Conservation (phyloP, 2,113 vertebrate species). For the Trochalopteron elliotii region DNA sequence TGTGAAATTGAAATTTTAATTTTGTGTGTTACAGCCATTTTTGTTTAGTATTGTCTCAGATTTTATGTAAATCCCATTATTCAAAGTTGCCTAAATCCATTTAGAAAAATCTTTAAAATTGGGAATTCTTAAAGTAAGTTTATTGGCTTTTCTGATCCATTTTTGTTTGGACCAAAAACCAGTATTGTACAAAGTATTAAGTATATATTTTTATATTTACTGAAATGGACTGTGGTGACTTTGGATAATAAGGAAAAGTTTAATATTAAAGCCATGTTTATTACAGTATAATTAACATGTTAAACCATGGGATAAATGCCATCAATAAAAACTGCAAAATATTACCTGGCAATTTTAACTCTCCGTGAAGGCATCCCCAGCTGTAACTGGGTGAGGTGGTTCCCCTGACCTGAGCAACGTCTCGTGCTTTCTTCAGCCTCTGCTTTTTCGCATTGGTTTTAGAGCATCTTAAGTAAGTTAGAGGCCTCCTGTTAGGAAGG, state of each 20-base stretch:
- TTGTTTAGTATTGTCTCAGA: slow-evolving; percentile 95
- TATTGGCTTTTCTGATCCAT: slow-evolving; percentile 99
- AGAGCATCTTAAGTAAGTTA: background rate
- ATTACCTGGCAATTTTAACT: slow-evolving; percentile 61
- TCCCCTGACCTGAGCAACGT: rapidly evolving
- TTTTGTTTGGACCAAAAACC: slow-evolving; percentile 99
- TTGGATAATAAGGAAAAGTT: slow-evolving; percentile 99
- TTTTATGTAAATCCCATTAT: slow-evolving; percentile 99
- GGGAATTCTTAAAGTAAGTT: slow-evolving; percentile 98
- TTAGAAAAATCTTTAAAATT: slow-evolving; percentile 99
- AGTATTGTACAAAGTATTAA: slow-evolving; percentile 99
- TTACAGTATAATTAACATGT: slow-evolving; percentile 99
- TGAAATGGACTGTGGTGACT: slow-evolving; percentile 99
- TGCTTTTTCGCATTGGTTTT: background rate
- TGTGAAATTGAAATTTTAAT: slow-evolving; percentile 95
- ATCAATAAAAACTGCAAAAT: slow-evolving; percentile 96
- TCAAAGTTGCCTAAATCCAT: slow-evolving; percentile 99
- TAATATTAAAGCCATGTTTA: slow-evolving; percentile 99
- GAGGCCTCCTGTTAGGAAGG: background rate
- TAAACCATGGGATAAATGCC: slow-evolving; percentile 98
- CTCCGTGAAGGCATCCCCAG: background rate
- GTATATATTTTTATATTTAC: slow-evolving; percentile 99
- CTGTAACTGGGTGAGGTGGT: background rate
- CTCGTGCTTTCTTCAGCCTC: rapidly evolving
- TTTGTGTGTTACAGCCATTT: slow-evolving; percentile 89